Percentiles rank a stretch among this genome's conserved stretches.
These are phyloP conservation scores for Ceratina australensis DNA, from an alignment of 1,140 invertebrate species.

Conservation along the genomic window DNA sequence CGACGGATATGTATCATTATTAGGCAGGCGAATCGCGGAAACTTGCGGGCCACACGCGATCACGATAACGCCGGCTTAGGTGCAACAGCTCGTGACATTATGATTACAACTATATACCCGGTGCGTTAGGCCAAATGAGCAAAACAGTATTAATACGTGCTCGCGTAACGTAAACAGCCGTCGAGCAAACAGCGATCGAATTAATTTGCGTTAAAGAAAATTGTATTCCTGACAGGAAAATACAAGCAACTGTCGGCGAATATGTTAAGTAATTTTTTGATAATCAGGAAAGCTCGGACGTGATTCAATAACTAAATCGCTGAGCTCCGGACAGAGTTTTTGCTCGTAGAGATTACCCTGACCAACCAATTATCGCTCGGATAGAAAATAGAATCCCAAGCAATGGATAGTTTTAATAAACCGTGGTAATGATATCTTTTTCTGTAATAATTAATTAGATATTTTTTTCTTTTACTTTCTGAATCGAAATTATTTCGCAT, in stretches of 20 bases:
- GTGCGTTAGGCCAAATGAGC: no score
- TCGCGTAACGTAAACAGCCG: no score
- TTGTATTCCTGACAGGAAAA: no score
- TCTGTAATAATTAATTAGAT: no score
- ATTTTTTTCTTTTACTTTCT: not conserved
- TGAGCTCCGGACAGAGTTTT: constrained; percentile 1
- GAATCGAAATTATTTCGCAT: not conserved
- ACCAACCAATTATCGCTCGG: constrained; percentile 4
- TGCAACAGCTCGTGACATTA: no score
- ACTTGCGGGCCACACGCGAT: constrained; percentile 8
- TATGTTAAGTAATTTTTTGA: no score
- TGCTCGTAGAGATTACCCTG: constrained; percentile 9
- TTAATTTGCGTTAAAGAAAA: no score
- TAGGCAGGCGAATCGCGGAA: constrained; percentile 29
- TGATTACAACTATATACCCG: no score
- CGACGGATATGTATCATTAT: constrained; percentile 46
- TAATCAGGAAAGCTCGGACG: no score
- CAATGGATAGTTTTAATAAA: constrained; percentile 6
- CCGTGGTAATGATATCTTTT: not conserved
- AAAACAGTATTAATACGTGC: no score
- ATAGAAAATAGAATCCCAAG: constrained; percentile 15
- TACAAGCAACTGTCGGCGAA: no score
- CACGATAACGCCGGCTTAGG: constrained; percentile 5
- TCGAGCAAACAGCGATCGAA: no score
- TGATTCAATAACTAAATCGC: constrained; percentile 8